Evolutionary conservation across 2,888 invertebrate genomes (phyloP), one percentile per base, ranked within the genome.

Genomic region (Liopterus haemorrhoidalis): DNA sequence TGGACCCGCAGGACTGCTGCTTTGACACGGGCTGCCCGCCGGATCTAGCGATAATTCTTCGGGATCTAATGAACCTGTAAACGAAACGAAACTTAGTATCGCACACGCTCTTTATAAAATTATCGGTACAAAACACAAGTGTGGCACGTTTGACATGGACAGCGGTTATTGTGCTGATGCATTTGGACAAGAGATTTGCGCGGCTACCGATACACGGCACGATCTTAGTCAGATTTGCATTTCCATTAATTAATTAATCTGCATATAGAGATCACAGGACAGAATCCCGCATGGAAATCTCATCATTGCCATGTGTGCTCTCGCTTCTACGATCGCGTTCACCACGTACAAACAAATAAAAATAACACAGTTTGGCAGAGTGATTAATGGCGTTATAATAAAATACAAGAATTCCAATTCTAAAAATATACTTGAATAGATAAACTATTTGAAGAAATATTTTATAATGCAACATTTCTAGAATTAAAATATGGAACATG

Each of bases 41-140:
- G 67, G 78, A 60, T 80, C 80, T 63, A 86, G 69, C 22, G 85
- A 83, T 48, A 87, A 67, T 65, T 87, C 86, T 67, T 86, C 86
- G 59, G 85, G 82, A 61, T 85, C 81, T 66, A 87, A 73, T 58
- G 84, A 80, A 72, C 87, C 87, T 87, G 74, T 24, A 77, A 77
- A 69, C 66, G 68, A 48, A 54, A 52, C 54, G 51, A 53, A 40
- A 52, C 46, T 46, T 41, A n/a, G n/a, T n/a, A n/a, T n/a, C n/a
- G n/a, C n/a, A n/a, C n/a, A n/a, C 48, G 47, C 35, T 55, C 43
- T 51, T 25, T n/a, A n/a, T n/a, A n/a, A n/a, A n/a, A n/a, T n/a
- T n/a, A n/a, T n/a, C n/a, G n/a, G n/a, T n/a, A n/a, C n/a, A n/a
- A n/a, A n/a, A n/a, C n/a, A n/a, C n/a, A n/a, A n/a, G n/a, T n/a